phyloP scores from a whole-genome alignment of 2,113 vertebrate genomes.

The Corvus cornix region DNA sequence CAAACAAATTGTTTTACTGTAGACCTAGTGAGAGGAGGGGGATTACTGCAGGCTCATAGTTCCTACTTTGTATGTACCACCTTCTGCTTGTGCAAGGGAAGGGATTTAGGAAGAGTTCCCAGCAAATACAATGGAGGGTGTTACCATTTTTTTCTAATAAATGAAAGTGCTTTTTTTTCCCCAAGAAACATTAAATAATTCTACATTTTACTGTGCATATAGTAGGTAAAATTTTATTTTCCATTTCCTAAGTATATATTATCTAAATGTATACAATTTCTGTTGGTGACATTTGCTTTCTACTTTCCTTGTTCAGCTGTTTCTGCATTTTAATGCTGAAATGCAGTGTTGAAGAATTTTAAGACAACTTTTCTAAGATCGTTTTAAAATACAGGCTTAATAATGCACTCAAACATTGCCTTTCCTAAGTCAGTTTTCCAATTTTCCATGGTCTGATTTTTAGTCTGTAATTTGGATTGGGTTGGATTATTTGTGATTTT shows the following conservation, averaged over 20 bases:
- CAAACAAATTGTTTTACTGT: background rate
- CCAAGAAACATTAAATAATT: background rate
- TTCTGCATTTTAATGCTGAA: background rate
- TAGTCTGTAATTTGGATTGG: background rate
- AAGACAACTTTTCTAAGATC: background rate
- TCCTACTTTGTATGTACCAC: background rate
- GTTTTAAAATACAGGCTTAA: background rate
- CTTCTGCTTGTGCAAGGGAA: background rate
- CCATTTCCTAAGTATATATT: background rate
- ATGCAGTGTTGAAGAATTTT: background rate
- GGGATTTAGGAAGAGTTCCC: background rate
- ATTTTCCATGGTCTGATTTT: background rate
- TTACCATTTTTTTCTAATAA: background rate
- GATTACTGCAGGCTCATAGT: background rate
- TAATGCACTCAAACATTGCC: background rate
- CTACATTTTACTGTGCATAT: background rate
- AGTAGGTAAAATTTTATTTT: slow-evolving; percentile 6
- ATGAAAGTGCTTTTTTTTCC: background rate
- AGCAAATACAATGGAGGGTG: background rate
- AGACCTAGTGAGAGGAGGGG: background rate
- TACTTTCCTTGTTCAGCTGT: background rate
- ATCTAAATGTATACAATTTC: background rate
- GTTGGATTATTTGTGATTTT: background rate
- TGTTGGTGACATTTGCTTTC: background rate
- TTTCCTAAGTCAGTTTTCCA: background rate